These are phyloP conservation scores for Xanthostigma xanthostigma DNA, from an alignment of 2,888 invertebrate genomes.

Conservation along the genomic window DNA sequence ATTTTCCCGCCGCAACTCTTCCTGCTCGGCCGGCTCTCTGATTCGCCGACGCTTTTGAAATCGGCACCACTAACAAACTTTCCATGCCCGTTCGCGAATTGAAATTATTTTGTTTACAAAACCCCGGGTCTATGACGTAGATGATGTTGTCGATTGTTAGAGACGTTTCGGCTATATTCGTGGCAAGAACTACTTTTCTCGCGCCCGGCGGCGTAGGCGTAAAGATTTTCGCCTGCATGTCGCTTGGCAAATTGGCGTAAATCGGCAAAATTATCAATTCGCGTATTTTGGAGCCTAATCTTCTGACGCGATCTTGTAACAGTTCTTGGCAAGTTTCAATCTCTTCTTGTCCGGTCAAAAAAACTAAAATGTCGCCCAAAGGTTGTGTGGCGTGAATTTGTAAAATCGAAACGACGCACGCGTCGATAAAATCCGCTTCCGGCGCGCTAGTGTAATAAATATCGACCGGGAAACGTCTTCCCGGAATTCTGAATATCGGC, in stretches of 20 bases:
- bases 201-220: constrained; percentile 94
- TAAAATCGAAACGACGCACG: constrained; percentile 89
- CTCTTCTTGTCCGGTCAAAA: constrained; percentile 87
- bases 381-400: constrained; percentile 98
- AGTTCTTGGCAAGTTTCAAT: constrained; percentile 83
- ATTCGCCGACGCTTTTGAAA: constrained; percentile 95
- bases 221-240: constrained; percentile 98
- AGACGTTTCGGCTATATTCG: constrained; percentile 98
- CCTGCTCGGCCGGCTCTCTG: constrained; percentile 94
- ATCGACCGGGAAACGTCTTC: constrained; percentile 93
- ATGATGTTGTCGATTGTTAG: constrained; percentile 97
- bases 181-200: constrained; percentile 91
- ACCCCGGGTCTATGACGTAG: constrained; percentile 99
- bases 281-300: constrained; percentile 82
- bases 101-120: constrained; percentile 97
- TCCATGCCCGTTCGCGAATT: constrained; percentile 98
- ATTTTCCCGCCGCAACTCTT: constrained; percentile 92
- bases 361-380: constrained; percentile 88
- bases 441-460: constrained; percentile 99
- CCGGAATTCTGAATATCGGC: constrained; percentile 94
- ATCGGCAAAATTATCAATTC: constrained; percentile 90
- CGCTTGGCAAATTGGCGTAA: constrained; percentile 95
- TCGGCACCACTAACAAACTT: constrained; percentile 94
- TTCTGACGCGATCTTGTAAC: constrained; percentile 76
- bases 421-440: constrained; percentile 97